A percentile compares a stretch with the other conserved stretches of the same genome.
Evolutionary conservation across 1,140 invertebrate genomes (phyloP).

Genomic region (Temnothorax longispinosus): DNA sequence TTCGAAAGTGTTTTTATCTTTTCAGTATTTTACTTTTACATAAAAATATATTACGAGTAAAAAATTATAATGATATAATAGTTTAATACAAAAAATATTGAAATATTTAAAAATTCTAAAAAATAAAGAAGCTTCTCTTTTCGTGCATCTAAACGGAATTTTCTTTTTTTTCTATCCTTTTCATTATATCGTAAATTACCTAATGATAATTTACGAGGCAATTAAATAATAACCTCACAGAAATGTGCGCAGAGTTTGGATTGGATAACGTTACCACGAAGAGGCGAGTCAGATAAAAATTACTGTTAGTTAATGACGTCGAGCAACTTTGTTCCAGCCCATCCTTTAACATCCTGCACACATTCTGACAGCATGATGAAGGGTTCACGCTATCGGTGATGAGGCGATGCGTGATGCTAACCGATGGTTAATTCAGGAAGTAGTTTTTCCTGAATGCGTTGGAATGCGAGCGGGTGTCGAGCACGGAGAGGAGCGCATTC

Average conservation of each 20-base stretch:
- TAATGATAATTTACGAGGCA: too few relatives aligned
- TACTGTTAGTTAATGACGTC: neutral
- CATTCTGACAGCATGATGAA: constrained; percentile 22
- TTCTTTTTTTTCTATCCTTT: too few relatives aligned
- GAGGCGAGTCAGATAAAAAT: neutral
- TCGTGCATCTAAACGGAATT: neutral
- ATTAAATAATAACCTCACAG: neutral
- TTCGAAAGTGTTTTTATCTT: neutral
- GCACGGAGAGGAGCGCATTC: neutral
- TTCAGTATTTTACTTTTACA: neutral
- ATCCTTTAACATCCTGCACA: neutral
- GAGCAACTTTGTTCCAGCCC: neutral
- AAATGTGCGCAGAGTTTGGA: neutral
- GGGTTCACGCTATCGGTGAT: too few relatives aligned
- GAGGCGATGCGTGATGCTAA: neutral
- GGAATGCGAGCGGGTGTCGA: constrained; percentile 5
- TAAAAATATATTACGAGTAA: neutral
- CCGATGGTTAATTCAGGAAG: constrained; percentile 28
- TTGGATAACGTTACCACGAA: neutral
- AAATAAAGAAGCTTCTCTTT: too few relatives aligned
- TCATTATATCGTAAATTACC: neutral
- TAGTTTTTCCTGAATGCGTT: neutral
- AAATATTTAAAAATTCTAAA: too few relatives aligned
- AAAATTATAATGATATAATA: neutral
- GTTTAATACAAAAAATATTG: neutral